A percentile compares a stretch with the other conserved stretches of the same genome.
These are phyloP conservation scores for Spea hammondii DNA, from an alignment of 2,797 vertebrate genomes.

Conservation along the genomic window DNA sequence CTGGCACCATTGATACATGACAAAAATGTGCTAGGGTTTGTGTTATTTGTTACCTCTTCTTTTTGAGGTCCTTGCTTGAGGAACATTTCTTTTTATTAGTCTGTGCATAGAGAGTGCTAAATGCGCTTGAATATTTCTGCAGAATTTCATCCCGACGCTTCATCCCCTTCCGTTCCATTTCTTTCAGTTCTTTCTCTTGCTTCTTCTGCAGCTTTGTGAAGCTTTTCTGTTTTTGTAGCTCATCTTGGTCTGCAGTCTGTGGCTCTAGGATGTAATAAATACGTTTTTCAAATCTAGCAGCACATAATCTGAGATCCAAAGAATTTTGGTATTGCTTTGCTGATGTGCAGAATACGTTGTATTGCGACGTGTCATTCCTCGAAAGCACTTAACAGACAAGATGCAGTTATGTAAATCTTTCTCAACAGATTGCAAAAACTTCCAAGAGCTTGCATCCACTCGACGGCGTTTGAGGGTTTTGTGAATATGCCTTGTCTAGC, in stretches of 20 bases:
- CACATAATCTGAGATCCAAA: too few species aligned
- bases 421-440: too few species aligned
- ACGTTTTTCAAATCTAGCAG: background rate
- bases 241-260: conserved; percentile 73
- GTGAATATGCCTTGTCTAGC: too few species aligned
- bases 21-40: too few species aligned
- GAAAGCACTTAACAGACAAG: too few species aligned
- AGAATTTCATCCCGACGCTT: conserved; percentile 84
- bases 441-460: too few species aligned
- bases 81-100: conserved; percentile 60
- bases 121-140: conserved; percentile 75
- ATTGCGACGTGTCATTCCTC: too few species aligned
- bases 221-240: conserved; percentile 84
- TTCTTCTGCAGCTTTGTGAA: conserved; percentile 84
- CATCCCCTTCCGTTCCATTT: conserved; percentile 78
- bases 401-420: too few species aligned
- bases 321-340: too few species aligned
- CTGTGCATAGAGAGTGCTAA: conserved; percentile 62
- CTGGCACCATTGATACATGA: too few species aligned
- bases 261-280: conserved; percentile 66
- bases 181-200: conserved; percentile 89
- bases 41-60: conserved; percentile 74
- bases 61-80: conserved; percentile 67
- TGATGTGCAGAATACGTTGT: too few species aligned
- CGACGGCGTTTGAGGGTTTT: too few species aligned